Evolutionary conservation across 2,888 invertebrate genomes (phyloP).

Genomic region (Oscheius sp.): DNA sequence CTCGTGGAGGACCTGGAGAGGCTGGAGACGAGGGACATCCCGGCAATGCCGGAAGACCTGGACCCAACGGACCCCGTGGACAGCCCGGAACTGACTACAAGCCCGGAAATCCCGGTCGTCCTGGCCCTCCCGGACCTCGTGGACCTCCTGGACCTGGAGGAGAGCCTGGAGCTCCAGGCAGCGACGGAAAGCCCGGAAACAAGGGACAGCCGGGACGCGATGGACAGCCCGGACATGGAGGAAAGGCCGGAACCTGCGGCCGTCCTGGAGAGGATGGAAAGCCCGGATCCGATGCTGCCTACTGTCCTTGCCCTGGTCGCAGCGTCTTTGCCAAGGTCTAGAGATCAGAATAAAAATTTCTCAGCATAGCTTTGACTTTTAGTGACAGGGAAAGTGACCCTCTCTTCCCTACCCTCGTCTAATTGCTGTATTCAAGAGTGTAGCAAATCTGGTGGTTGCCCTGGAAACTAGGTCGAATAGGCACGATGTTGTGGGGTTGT

Average conservation of each 20-base stretch:
- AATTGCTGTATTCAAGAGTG: no score
- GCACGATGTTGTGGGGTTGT: no score
- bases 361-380: no score
- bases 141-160: conserved; percentile 56
- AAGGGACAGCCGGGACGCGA: conserved; percentile 33
- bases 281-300: conserved; percentile 54
- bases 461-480: no score
- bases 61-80: conserved; percentile 59
- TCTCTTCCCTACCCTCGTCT: no score
- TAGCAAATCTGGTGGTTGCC: no score
- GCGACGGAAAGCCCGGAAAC: conserved; percentile 19
- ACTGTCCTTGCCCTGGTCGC: conserved; percentile 50
- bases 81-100: conserved; percentile 56
- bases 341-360: no score
- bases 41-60: conserved; percentile 55
- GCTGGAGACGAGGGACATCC: conserved; percentile 57
- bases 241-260: conserved; percentile 50
- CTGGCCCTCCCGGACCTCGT: conserved; percentile 56
- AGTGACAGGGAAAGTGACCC: no score
- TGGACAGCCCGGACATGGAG: conserved; percentile 38
- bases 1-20: conserved; percentile 56
- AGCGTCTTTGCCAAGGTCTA: conserved; percentile 6
- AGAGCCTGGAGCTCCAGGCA: conserved; percentile 39
- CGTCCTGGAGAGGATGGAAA: conserved; percentile 19
- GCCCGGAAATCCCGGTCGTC: conserved; percentile 53